Evolutionary conservation across 2,113 vertebrate species (phyloP).

Genomic region (Etheostoma spectabile): DNA sequence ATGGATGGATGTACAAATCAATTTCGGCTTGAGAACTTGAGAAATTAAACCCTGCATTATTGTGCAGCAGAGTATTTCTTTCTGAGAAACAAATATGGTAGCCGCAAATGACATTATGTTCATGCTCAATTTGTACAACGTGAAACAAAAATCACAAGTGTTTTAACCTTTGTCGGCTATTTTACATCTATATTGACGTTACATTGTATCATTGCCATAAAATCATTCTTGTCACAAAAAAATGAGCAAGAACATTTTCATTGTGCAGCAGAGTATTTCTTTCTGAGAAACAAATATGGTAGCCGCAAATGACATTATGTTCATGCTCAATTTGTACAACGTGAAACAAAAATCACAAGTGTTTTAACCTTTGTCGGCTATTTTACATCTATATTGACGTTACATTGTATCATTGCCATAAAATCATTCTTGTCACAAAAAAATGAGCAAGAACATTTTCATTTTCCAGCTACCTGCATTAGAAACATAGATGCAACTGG

Average conservation of each 20-base stretch:
- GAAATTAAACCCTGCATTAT: not conserved
- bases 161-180: not conserved
- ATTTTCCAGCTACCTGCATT: not conserved
- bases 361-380: not conserved
- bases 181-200: not conserved
- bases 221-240: not conserved
- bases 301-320: not conserved
- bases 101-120: not conserved
- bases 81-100: not conserved
- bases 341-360: not conserved
- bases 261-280: not conserved
- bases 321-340: not conserved
- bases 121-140: not conserved
- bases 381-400: not conserved
- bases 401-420: not conserved
- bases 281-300: not conserved
- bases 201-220: not conserved
- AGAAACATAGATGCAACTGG: not conserved
- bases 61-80: not conserved
- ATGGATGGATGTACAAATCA: too few species aligned
- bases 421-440: not conserved
- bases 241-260: not conserved
- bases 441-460: not conserved
- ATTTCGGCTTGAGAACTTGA: too few species aligned
- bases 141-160: not conserved